A percentile compares a stretch with the other conserved stretches of the same genome.
Conservation (phyloP, 2,113 vertebrate species). For the Calyptomena viridis region DNA sequence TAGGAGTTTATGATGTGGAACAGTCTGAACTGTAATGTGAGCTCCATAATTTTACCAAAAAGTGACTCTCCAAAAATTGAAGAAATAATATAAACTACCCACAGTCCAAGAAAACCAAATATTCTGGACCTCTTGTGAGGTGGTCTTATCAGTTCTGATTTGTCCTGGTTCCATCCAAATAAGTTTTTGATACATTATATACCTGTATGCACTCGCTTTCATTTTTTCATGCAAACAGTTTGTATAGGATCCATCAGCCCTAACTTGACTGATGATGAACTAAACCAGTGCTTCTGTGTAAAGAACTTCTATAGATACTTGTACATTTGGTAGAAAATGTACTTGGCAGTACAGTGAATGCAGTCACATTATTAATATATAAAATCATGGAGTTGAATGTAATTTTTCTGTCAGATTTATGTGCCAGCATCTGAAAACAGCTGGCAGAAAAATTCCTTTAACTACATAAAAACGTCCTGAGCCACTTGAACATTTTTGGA, state of each 20-base stretch:
- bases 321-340: neutral
- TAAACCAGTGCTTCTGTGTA: neutral
- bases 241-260: neutral
- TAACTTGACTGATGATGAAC: neutral
- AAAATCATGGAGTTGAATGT: neutral
- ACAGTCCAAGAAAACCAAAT: neutral
- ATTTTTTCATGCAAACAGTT: neutral
- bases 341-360: neutral
- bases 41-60: neutral
- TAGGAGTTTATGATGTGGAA: neutral
- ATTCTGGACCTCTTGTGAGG: neutral
- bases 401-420: neutral
- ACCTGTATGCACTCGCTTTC: neutral
- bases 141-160: neutral
- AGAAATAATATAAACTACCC: neutral
- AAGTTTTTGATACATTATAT: neutral
- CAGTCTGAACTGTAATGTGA: neutral
- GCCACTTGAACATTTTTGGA: neutral
- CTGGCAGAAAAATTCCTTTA: neutral
- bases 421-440: neutral
- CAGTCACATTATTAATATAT: neutral
- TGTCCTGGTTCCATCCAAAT: neutral
- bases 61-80: neutral
- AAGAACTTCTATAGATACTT: neutral
- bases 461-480: neutral